Percentiles rank a stretch among this genome's conserved stretches.
These are phyloP conservation scores for Arctia plantaginis DNA, from an alignment of 2,888 invertebrate species.

Conservation along the genomic window DNA sequence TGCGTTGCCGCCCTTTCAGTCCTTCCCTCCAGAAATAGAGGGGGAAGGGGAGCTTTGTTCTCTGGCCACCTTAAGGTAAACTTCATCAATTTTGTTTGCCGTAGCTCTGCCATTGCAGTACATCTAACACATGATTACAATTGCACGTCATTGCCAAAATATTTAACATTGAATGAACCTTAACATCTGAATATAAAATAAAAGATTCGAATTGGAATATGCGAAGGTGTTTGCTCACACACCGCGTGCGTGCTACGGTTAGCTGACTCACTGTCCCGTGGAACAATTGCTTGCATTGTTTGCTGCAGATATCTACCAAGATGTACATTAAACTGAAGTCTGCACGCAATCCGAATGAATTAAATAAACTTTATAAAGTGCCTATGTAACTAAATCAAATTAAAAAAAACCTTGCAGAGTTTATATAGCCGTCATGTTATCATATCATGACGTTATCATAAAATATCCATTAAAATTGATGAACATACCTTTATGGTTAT, in stretches of 20 bases:
- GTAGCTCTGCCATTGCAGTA: not conserved
- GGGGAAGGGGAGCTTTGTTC: no score
- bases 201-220: slow-evolving; percentile 8
- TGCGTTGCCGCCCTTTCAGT: no score
- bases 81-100: not conserved
- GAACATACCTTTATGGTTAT: not conserved
- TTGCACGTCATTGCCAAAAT: not conserved
- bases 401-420: not conserved
- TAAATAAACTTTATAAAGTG: not conserved
- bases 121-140: not conserved
- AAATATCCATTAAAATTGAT: not conserved
- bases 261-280: slow-evolving; percentile 41
- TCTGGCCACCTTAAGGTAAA: not conserved
- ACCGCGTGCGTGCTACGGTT: slow-evolving; percentile 36
- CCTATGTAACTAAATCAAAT: not conserved
- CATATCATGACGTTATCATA: not conserved
- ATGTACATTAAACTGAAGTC: not conserved
- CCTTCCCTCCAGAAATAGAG: no score
- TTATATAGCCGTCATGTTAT: not conserved
- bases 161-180: slow-evolving; percentile 11
- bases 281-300: slow-evolving; percentile 24
- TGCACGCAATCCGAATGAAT: not conserved
- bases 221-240: slow-evolving; percentile 10
- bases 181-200: slow-evolving; percentile 5
- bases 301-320: not conserved